phyloP scores from a whole-genome alignment of 1,140 invertebrate species.

The Panonychus citri region DNA sequence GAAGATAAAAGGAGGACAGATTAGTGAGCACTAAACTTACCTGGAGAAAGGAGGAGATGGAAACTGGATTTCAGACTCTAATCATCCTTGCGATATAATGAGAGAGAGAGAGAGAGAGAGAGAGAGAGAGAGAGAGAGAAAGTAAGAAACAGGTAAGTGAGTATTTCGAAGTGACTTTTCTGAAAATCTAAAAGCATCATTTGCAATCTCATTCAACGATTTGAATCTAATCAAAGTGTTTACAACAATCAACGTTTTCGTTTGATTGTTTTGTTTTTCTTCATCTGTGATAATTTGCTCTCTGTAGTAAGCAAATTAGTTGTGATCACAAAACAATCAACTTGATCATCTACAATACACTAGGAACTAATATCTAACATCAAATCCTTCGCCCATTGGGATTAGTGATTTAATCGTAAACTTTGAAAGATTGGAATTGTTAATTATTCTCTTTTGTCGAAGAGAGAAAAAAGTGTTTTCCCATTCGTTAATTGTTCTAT shows the following conservation, averaged over 20 bases:
- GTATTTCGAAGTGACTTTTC: not conserved
- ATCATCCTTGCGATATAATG: not conserved
- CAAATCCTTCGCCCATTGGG: no score
- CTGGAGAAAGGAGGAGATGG: no score
- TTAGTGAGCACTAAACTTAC: no score
- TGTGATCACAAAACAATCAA: not conserved
- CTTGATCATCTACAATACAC: no score
- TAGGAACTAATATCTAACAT: no score
- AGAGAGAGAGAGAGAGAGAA: conserved; percentile 2
- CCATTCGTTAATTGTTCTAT: no score
- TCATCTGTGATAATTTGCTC: not conserved
- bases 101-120: not conserved
- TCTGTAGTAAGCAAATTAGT: not conserved
- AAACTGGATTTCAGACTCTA: no score
- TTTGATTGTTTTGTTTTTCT: not conserved
- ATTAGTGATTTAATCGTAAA: no score
- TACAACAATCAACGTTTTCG: not conserved
- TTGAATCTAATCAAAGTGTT: not conserved
- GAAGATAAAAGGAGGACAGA: no score
- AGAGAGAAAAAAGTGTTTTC: no score
- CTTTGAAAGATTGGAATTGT: no score
- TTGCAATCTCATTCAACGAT: not conserved
- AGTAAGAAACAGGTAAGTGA: not conserved
- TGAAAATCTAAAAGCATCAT: not conserved
- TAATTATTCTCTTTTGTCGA: no score